Evolutionary conservation across 2,888 invertebrate genomes (phyloP), one percentile per base, ranked within the genome.

Genomic region (Creontiades dilutus): DNA sequence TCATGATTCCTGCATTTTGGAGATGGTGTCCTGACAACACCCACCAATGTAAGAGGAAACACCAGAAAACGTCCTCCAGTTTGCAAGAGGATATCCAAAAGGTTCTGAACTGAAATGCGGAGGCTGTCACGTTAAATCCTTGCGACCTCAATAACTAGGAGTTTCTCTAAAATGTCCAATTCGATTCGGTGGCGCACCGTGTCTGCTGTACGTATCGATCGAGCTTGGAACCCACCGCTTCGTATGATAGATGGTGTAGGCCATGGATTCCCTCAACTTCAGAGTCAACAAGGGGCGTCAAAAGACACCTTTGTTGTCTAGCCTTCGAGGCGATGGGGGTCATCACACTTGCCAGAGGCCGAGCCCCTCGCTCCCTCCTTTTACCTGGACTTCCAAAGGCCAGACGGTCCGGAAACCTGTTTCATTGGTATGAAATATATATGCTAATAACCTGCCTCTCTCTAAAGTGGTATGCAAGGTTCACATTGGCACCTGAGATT

Each of bases 291-390:
- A 16, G 78, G 14, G 78, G 78, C 46, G 37, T 78, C 78, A 37
- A 78, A 78, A 78, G 78, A 46, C 47, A 47, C 78, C 78, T 78
- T 78, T 78, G 78, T 78, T 78, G 78, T 78, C 78, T 68, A 68
- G 68, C 68, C 68, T 68, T 68, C 68, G 68, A 68, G 23, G 68
- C 68, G 68, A 68, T 23, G 27, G 68, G 68, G 68, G 68, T 68
- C 68, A 68, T 68, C 68, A 68, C 68, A 68, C 68, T 68, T 68
- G 68, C 68, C 68, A 68, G 68, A 68, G 68, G 68, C 23, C 68
- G 19, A 23, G 23, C 68, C 68, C 23, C 68, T 23, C 23, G 12
- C 68, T 68, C 23, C 68, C 68, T 68, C 68, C 7, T 37, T 7
- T 2, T 23, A 68, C 68, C 68, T 68, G 68, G 19, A 23, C 68